These are phyloP conservation scores for Rhamnusium bicolor DNA, from an alignment of 2,888 invertebrate species.

Conservation along the genomic window DNA sequence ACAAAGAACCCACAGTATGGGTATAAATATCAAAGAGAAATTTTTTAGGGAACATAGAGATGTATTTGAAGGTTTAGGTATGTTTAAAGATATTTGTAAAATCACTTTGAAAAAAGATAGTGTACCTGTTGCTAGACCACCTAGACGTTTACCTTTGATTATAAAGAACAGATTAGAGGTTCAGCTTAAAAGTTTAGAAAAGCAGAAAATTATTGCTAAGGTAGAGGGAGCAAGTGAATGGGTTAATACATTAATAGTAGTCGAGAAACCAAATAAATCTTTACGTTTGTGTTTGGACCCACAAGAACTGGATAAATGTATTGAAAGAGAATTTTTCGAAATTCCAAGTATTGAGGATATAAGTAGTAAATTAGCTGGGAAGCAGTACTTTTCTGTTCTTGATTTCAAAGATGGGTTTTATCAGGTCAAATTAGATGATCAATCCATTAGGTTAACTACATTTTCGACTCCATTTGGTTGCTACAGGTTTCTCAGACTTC, in stretches of 20 bases:
- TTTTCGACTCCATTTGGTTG: neutral
- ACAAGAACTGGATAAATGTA: neutral
- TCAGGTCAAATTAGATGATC: neutral
- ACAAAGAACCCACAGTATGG: too few relatives aligned
- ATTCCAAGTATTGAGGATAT: constrained; percentile 37
- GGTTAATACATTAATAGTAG: neutral
- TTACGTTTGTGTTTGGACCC: neutral
- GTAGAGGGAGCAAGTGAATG: neutral
- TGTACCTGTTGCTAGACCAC: too few relatives aligned
- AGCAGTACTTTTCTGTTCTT: neutral
- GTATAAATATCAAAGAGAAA: too few relatives aligned
- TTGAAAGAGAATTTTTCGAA: neutral
- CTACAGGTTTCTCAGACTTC: neutral
- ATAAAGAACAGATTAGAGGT: neutral
- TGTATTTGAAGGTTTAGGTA: too few relatives aligned
- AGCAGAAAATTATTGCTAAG: neutral
- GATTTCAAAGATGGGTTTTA: neutral
- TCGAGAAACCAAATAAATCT: neutral
- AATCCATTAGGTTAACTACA: neutral
- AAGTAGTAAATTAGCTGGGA: neutral
- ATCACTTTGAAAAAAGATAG: too few relatives aligned
- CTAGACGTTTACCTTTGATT: too few relatives aligned
- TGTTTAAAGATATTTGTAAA: too few relatives aligned
- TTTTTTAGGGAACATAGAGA: too few relatives aligned
- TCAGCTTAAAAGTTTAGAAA: neutral